Evolutionary conservation across 1,140 invertebrate species (phyloP).

Genomic region (Magallana gigas): DNA sequence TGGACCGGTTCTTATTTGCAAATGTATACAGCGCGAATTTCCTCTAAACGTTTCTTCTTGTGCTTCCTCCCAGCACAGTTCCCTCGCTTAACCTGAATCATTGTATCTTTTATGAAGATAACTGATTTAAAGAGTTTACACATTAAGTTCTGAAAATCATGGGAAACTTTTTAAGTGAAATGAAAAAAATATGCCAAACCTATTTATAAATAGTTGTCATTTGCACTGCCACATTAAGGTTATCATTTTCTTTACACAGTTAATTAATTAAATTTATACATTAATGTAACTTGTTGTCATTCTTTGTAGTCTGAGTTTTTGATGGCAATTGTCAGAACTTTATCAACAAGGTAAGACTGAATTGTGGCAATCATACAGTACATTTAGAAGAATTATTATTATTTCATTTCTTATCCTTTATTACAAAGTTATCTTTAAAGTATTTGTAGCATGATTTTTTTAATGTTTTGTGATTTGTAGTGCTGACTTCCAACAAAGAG

Average conservation of each 20-base stretch:
- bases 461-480: conserved; percentile 79
- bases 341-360: conserved; percentile 72
- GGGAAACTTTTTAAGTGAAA: not conserved
- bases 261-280: not conserved
- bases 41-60: too few relatives aligned
- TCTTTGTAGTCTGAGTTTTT: conserved; percentile 90
- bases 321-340: conserved; percentile 76
- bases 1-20: too few relatives aligned
- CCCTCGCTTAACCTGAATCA: not conserved
- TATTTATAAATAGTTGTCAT: too few relatives aligned
- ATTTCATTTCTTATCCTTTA: too few relatives aligned
- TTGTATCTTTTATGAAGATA: not conserved
- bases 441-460: too few relatives aligned
- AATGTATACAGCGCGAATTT: too few relatives aligned
- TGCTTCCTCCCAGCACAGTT: too few relatives aligned
- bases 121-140: not conserved
- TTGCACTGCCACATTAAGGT: too few relatives aligned
- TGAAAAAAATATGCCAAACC: not conserved
- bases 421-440: too few relatives aligned
- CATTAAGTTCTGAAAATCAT: not conserved
- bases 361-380: too few relatives aligned
- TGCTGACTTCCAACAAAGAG: conserved; percentile 95
- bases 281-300: conserved; percentile 44
- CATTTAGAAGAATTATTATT: too few relatives aligned
- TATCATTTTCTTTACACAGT: not conserved